Evolutionary conservation across 1,140 invertebrate species (phyloP).

Genomic region (Halictus rubicundus): DNA sequence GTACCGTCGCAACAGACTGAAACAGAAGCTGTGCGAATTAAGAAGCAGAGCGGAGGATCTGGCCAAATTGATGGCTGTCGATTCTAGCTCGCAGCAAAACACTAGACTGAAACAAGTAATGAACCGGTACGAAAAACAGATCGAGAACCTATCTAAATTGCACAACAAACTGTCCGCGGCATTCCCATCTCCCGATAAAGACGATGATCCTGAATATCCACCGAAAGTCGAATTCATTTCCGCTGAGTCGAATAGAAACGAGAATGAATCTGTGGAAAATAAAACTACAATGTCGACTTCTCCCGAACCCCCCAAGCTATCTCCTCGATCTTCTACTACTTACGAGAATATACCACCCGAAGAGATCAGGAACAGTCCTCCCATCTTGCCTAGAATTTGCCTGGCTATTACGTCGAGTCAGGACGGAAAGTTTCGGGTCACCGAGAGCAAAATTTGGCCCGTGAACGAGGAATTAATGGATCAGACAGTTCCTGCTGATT

Average conservation of each 20-base stretch:
- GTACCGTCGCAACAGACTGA: slow-evolving; percentile 55
- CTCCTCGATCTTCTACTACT: slow-evolving; percentile 52
- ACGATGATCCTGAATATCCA: neutral
- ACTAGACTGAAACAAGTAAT: slow-evolving; percentile 61
- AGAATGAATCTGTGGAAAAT: neutral
- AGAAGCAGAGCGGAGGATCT: slow-evolving; percentile 49
- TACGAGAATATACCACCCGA: slow-evolving; percentile 41
- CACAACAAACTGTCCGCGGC: slow-evolving; percentile 42
- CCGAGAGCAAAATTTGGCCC: slow-evolving; percentile 3
- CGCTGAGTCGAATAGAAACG: neutral
- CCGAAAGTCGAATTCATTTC: neutral
- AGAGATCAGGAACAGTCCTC: slow-evolving; percentile 60
- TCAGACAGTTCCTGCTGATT: neutral
- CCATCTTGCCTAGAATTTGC: slow-evolving; percentile 56
- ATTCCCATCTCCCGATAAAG: slow-evolving; percentile 2
- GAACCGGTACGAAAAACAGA: slow-evolving; percentile 66
- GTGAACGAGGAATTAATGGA: neutral
- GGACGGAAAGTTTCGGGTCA: neutral
- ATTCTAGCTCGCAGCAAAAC: slow-evolving; percentile 20
- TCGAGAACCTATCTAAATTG: slow-evolving; percentile 59
- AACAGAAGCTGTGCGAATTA: slow-evolving; percentile 56
- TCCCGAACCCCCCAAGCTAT: slow-evolving; percentile 65
- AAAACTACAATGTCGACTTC: slow-evolving; percentile 33
- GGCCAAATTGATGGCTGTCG: slow-evolving; percentile 29
- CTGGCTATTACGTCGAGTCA: slow-evolving; percentile 29